phyloP scores from a whole-genome alignment of 2,113 vertebrate species.

The human (Homo sapiens) region GRCh38 chr17:42718501-42719000 shows the following conservation, averaged over 20 bases:
- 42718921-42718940: background rate
- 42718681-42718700: background rate
- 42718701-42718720: background rate
- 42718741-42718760: background rate
- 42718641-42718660: background rate
- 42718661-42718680: background rate
- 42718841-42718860: background rate
- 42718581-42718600: conserved; percentile 91
- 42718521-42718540: conserved; percentile 97
- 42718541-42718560: conserved; percentile 95
- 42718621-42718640: background rate
- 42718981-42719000: background rate
- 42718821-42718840: background rate
- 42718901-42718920: background rate
- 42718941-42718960: background rate
- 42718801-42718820: background rate
- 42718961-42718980: background rate
- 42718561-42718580: conserved; percentile 97
- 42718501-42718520: conserved; percentile 99
- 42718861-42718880: background rate
- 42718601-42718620: conserved; percentile 96
- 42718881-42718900: background rate
- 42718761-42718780: background rate
- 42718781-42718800: background rate
- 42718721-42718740: background rate